These are phyloP conservation scores for Mola mola DNA, from an alignment of 2,113 vertebrate genomes.

Conservation along the genomic window DNA sequence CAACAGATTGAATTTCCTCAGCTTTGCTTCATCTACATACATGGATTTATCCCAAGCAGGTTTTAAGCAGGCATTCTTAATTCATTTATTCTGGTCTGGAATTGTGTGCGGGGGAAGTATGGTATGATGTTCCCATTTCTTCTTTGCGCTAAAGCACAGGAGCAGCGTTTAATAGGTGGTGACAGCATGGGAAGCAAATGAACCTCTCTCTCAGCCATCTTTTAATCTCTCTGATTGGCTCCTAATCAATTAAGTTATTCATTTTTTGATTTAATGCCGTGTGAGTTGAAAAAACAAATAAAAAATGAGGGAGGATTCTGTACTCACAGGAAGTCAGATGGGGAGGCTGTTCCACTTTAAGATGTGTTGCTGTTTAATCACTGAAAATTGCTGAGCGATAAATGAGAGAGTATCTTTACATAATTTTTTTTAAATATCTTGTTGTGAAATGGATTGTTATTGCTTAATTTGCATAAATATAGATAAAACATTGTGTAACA, in stretches of 20 bases:
- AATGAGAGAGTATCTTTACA: neutral
- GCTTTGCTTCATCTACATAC: conserved; percentile 65
- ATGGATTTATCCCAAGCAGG: conserved; percentile 69
- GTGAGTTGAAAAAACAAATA: no score
- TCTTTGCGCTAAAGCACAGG: conserved; percentile 31
- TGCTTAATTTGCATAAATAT: no score
- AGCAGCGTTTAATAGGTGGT: conserved; percentile 31
- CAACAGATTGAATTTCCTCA: conserved; percentile 70
- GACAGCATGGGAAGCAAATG: conserved; percentile 35
- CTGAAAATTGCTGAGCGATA: conserved; percentile 4
- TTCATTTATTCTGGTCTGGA: conserved; percentile 57
- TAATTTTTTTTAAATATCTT: no score
- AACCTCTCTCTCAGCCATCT: conserved; percentile 41
- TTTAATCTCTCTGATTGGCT: conserved; percentile 60
- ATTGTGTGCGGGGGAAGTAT: neutral
- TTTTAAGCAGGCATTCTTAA: conserved; percentile 56
- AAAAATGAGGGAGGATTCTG: conserved; percentile 3
- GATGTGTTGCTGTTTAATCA: no score
- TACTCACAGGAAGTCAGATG: neutral
- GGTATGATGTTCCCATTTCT: neutral
- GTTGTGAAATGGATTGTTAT: no score
- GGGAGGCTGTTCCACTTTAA: no score
- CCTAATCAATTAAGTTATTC: conserved; percentile 65
- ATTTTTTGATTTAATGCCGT: conserved; percentile 53
- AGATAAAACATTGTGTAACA: conserved; percentile 5